Conservation (phyloP, 2,888 invertebrate species). For the Gastracanthus pulcherrimus region DNA sequence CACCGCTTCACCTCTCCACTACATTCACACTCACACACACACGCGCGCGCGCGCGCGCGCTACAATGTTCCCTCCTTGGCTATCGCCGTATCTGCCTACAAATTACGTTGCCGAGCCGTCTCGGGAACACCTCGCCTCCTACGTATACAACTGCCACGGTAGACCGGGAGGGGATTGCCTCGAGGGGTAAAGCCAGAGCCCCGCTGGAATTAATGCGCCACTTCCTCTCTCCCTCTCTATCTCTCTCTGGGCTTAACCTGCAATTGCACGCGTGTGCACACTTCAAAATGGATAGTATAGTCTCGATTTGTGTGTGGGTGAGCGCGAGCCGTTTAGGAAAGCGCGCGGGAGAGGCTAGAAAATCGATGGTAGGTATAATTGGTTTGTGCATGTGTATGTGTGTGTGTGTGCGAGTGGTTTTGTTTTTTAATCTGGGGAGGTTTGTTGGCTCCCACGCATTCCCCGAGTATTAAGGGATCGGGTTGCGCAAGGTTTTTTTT, state of each 20-base stretch:
- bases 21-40: background rate
- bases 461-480: background rate
- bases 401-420: background rate
- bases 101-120: slow-evolving; percentile 69
- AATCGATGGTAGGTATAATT: slow-evolving; percentile 48
- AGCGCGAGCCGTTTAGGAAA: slow-evolving; percentile 31
- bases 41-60: slow-evolving; percentile 20
- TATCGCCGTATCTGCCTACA: slow-evolving; percentile 72
- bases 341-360: slow-evolving; percentile 21
- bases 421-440: background rate
- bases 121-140: slow-evolving; percentile 62
- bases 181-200: slow-evolving; percentile 71
- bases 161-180: slow-evolving; percentile 61
- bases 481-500: background rate
- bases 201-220: slow-evolving; percentile 74
- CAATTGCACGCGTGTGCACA: slow-evolving; percentile 31
- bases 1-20: slow-evolving; percentile 61
- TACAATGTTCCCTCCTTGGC: slow-evolving; percentile 64
- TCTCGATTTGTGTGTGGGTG: background rate
- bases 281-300: background rate
- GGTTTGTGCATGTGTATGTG: slow-evolving; percentile 5
- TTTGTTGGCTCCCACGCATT: slow-evolving; percentile 9
- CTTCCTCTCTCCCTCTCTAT: slow-evolving; percentile 67
- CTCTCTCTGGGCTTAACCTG: slow-evolving; percentile 33
- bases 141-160: background rate